Evolutionary conservation across 2,888 invertebrate species (phyloP).

Genomic region (Biston stratarius): DNA sequence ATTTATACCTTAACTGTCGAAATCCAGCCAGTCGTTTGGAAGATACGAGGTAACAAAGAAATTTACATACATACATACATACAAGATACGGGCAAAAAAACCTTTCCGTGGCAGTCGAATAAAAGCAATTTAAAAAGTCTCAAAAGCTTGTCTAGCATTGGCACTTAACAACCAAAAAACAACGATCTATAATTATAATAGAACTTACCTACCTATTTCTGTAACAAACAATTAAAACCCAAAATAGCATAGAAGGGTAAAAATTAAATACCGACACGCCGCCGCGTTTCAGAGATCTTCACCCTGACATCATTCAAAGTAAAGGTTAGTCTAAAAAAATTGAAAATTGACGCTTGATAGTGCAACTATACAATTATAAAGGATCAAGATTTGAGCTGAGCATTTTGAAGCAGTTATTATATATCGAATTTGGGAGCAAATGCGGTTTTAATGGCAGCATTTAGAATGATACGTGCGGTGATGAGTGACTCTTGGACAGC

Average conservation of each 20-base stretch:
- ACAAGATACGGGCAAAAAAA: too few relatives aligned
- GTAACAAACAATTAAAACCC: slow-evolving; percentile 60
- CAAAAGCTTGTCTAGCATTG: too few relatives aligned
- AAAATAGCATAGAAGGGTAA: slow-evolving; percentile 61
- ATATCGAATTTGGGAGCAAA: slow-evolving; percentile 75
- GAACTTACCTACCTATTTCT: slow-evolving; percentile 16
- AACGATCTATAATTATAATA: background rate
- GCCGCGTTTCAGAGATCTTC: slow-evolving; percentile 57
- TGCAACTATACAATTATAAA: slow-evolving; percentile 81
- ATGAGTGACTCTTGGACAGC: slow-evolving; percentile 37
- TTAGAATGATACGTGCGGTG: slow-evolving; percentile 67
- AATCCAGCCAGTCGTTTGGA: too few relatives aligned
- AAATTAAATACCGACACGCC: slow-evolving; percentile 52
- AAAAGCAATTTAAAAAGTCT: too few relatives aligned
- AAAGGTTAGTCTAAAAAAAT: slow-evolving; percentile 69
- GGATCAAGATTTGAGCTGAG: slow-evolving; percentile 72
- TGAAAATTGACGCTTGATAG: slow-evolving; percentile 67
- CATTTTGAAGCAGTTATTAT: slow-evolving; percentile 77
- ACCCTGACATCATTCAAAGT: slow-evolving; percentile 65
- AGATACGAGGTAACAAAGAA: too few relatives aligned
- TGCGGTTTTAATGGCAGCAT: slow-evolving; percentile 80
- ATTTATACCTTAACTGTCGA: too few relatives aligned
- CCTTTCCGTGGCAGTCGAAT: too few relatives aligned
- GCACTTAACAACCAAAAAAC: too few relatives aligned
- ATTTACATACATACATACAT: too few relatives aligned